phyloP scores from a whole-genome alignment of 1,140 invertebrate genomes.

The Phocides pigmalion region DNA sequence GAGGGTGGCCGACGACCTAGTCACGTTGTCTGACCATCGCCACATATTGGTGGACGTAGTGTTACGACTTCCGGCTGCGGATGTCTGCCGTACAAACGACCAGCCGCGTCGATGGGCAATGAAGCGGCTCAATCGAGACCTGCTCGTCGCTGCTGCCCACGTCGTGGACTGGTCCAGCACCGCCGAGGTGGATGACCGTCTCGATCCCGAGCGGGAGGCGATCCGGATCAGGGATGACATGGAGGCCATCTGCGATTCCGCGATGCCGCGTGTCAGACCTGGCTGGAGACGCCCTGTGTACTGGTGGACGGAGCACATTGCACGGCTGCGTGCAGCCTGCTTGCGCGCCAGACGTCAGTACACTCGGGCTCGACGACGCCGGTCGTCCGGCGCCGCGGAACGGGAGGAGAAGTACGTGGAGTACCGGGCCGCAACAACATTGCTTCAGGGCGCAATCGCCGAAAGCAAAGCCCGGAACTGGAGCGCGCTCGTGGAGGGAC shows the following conservation, averaged over 20 bases:
- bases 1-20: conserved; percentile 47
- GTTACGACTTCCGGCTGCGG: not conserved
- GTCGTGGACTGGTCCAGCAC: conserved; percentile 12
- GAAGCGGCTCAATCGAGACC: conserved; percentile 2
- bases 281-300: conserved; percentile 32
- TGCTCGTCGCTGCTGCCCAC: conserved; percentile 18
- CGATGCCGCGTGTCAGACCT: conserved; percentile 35
- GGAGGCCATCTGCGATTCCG: conserved; percentile 32
- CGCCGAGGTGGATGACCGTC: too few species aligned
- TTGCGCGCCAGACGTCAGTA: not conserved
- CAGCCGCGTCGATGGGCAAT: conserved; percentile 28
- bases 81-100: not conserved
- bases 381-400: too few species aligned
- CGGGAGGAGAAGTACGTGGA: not conserved
- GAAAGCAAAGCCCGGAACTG: not conserved
- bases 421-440: not conserved
- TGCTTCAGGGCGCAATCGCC: not conserved
- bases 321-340: conserved; percentile 4
- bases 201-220: conserved; percentile 28
- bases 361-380: not conserved
- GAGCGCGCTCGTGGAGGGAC: not conserved
- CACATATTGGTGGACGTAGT: conserved; percentile 41
- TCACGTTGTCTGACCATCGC: conserved; percentile 53
- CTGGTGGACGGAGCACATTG: conserved; percentile 56
- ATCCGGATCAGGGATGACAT: conserved; percentile 4